A percentile compares a stretch with the other conserved stretches of the same genome.
These are phyloP conservation scores for Bradypodion ventrale DNA, from an alignment of 2,797 vertebrate species.

Conservation along the genomic window DNA sequence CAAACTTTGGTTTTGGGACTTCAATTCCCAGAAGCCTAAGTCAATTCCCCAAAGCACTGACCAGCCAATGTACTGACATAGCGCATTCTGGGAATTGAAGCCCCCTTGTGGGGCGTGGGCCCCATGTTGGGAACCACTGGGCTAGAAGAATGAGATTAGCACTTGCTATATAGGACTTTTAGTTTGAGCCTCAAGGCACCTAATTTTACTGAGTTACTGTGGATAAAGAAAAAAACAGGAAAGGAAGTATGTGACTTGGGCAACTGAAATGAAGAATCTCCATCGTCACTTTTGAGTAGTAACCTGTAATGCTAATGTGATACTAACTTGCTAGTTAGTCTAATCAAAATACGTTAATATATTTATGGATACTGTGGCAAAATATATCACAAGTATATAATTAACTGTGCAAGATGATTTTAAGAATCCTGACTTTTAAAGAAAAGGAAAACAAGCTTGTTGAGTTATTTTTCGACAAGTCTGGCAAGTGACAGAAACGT, in stretches of 20 bases:
- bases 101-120: too few relatives aligned
- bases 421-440: slow-evolving; percentile 44
- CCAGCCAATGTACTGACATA: too few relatives aligned
- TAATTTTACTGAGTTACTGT: background rate
- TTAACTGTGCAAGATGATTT: slow-evolving; percentile 4
- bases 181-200: too few relatives aligned
- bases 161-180: background rate
- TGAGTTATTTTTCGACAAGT: slow-evolving; percentile 45
- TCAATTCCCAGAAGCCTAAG: too few relatives aligned
- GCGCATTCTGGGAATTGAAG: too few relatives aligned
- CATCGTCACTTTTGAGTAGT: background rate
- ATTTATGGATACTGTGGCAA: background rate
- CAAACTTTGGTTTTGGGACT: too few relatives aligned
- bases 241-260: background rate
- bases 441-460: slow-evolving; percentile 18
- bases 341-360: background rate
- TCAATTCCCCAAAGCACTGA: too few relatives aligned
- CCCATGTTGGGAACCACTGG: too few relatives aligned
- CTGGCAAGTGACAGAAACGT: slow-evolving; percentile 53
- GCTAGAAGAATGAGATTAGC: too few relatives aligned
- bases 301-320: background rate
- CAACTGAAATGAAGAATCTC: background rate
- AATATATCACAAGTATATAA: background rate
- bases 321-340: background rate
- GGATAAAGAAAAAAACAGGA: background rate